Conservation (phyloP, 2,888 invertebrate species). For the Xestobium rufovillosum region DNA sequence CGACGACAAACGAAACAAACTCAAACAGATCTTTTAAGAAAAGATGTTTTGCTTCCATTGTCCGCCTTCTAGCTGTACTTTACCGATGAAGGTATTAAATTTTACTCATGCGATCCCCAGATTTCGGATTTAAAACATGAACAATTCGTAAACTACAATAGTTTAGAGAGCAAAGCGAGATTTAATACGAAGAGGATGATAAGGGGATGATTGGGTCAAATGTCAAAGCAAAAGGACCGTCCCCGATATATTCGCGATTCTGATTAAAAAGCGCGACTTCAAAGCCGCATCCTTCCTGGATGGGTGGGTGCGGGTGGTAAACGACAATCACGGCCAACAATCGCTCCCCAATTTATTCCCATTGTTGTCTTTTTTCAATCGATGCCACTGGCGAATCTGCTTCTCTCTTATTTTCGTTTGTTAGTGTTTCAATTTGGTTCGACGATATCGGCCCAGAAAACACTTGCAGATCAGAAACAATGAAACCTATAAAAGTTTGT, state of each 20-base stretch:
- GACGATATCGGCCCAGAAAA: slow-evolving; percentile 27
- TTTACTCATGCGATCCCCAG: too few relatives aligned
- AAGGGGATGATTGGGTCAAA: slow-evolving; percentile 45
- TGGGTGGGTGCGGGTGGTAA: too few relatives aligned
- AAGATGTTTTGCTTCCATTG: too few relatives aligned
- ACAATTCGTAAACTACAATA: too few relatives aligned
- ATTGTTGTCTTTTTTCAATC: slow-evolving; percentile 44
- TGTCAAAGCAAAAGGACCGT: slow-evolving; percentile 40
- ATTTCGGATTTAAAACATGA: too few relatives aligned
- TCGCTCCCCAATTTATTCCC: slow-evolving; percentile 42
- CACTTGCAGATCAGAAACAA: too few relatives aligned
- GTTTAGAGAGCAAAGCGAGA: too few relatives aligned
- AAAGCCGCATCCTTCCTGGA: slow-evolving; percentile 37
- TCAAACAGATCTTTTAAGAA: too few relatives aligned
- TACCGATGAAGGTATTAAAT: too few relatives aligned
- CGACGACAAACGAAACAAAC: slow-evolving; percentile 12
- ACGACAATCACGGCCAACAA: slow-evolving; percentile 44
- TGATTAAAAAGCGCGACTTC: slow-evolving; percentile 45
- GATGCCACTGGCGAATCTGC: slow-evolving; percentile 37
- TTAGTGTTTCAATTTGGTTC: slow-evolving; percentile 39
- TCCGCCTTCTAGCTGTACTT: too few relatives aligned
- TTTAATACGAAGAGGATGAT: too few relatives aligned
- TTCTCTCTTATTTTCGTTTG: slow-evolving; percentile 37
- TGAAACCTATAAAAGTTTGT: too few relatives aligned
- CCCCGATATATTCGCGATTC: slow-evolving; percentile 39